phyloP scores from a whole-genome alignment of 2,888 invertebrate genomes.

The Clivina fossor region DNA sequence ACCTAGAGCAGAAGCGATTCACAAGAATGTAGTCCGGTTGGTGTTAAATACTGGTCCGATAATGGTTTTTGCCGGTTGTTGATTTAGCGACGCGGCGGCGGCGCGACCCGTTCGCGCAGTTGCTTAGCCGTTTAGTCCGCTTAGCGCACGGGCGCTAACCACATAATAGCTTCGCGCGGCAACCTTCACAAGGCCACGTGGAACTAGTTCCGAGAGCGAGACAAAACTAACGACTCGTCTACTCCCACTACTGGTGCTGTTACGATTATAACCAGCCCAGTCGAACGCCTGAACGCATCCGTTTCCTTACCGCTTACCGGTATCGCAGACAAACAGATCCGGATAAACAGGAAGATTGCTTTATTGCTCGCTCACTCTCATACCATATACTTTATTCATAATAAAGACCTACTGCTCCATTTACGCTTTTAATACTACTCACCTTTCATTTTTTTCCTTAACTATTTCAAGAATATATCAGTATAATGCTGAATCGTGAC shows the following conservation, averaged over 20 bases:
- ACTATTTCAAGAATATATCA: too few relatives aligned
- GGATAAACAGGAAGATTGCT: too few relatives aligned
- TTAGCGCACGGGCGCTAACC: constrained; percentile 28
- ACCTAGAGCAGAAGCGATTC: too few relatives aligned
- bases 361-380: too few relatives aligned
- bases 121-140: constrained; percentile 6
- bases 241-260: constrained; percentile 26
- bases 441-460: too few relatives aligned
- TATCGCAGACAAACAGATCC: too few relatives aligned
- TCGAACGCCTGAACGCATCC: not conserved
- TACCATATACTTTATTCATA: too few relatives aligned
- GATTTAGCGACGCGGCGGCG: constrained; percentile 7
- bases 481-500: too few relatives aligned
- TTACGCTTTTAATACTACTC: too few relatives aligned
- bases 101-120: not conserved
- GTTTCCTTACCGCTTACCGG: too few relatives aligned
- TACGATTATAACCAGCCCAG: not conserved
- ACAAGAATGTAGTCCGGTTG: too few relatives aligned
- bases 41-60: not conserved
- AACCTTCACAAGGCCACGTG: constrained; percentile 33
- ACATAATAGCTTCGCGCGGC: constrained; percentile 30
- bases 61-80: constrained; percentile 5
- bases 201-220: constrained; percentile 32
- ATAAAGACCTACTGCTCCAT: too few relatives aligned
- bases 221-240: constrained; percentile 32